Conservation (phyloP, 2,888 invertebrate species). For the Crepidodera aurea region DNA sequence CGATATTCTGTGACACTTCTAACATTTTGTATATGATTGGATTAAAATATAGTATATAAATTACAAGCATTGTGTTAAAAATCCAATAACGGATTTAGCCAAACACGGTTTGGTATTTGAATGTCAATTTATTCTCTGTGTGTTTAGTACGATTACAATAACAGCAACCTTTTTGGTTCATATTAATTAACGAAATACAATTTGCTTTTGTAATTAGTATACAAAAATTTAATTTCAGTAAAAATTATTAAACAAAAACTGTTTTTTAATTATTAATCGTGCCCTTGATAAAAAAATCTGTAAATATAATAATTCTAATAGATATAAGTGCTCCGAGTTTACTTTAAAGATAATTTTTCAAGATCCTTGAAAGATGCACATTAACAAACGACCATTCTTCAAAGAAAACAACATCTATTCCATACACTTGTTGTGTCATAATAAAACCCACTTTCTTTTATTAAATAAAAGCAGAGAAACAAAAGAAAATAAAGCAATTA, state of each 20-base stretch:
- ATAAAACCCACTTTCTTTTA: slow-evolving; percentile 9
- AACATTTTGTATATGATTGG: slow-evolving; percentile 36
- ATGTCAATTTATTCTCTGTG: slow-evolving; percentile 3
- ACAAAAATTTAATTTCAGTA: neutral
- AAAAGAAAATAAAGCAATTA: slow-evolving; percentile 12
- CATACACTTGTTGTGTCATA: slow-evolving; percentile 19
- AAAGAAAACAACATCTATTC: slow-evolving; percentile 15
- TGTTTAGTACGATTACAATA: slow-evolving; percentile 1
- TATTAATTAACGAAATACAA: slow-evolving; percentile 1
- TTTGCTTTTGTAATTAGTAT: neutral
- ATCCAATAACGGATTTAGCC: slow-evolving; percentile 22
- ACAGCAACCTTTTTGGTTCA: neutral
- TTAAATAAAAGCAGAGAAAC: slow-evolving; percentile 6
- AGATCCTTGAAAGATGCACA: slow-evolving; percentile 1
- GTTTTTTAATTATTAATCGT: no score
- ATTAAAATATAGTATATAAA: slow-evolving; percentile 41
- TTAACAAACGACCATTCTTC: neutral
- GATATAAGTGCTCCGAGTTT: no score
- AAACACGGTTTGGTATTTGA: slow-evolving; percentile 12
- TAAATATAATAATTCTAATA: no score
- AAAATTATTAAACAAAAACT: no score
- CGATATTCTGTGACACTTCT: slow-evolving; percentile 11
- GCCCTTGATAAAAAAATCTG: no score
- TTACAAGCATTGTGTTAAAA: slow-evolving; percentile 30
- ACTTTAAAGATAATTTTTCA: neutral